Conservation (phyloP, 2,113 vertebrate species). For the Prochilodus magdalenae region DNA sequence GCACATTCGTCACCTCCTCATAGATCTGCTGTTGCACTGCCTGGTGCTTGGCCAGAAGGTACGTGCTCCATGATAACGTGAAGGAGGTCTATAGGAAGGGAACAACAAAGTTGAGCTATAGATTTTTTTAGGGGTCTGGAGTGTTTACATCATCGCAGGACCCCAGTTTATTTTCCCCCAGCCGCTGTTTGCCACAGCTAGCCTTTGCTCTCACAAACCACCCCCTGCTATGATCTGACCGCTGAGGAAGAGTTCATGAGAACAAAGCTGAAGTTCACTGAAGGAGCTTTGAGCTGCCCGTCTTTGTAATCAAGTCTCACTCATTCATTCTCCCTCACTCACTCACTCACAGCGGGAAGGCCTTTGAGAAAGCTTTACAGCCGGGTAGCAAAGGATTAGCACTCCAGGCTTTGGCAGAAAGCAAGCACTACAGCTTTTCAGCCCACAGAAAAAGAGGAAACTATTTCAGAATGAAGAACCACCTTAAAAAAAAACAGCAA, state of each 20-base stretch:
- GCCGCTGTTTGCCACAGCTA: no score
- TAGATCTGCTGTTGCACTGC: conserved; percentile 82
- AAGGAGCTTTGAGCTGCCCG: background rate
- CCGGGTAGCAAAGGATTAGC: background rate
- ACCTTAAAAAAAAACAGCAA: background rate
- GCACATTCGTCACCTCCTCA: conserved; percentile 76
- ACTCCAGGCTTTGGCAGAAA: background rate
- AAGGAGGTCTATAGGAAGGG: conserved; percentile 84
- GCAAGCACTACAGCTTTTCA: background rate
- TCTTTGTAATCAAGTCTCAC: conserved; percentile 34
- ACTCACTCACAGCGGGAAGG: no score
- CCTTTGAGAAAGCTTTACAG: no score
- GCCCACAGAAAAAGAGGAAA: background rate
- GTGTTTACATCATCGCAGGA: background rate
- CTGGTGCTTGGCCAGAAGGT: conserved; percentile 86
- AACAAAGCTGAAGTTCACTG: conserved; percentile 17
- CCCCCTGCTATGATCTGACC: conserved; percentile 65
- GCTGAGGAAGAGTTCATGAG: conserved; percentile 67
- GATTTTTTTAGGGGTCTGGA: background rate
- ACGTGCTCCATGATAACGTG: conserved; percentile 87
- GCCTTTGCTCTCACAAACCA: conserved; percentile 20
- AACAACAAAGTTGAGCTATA: background rate
- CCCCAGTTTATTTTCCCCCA: no score
- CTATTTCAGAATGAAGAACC: background rate
- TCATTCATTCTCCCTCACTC: no score